Evolutionary conservation across 2,888 invertebrate genomes (phyloP).

Genomic region (Coelinius sp.): DNA sequence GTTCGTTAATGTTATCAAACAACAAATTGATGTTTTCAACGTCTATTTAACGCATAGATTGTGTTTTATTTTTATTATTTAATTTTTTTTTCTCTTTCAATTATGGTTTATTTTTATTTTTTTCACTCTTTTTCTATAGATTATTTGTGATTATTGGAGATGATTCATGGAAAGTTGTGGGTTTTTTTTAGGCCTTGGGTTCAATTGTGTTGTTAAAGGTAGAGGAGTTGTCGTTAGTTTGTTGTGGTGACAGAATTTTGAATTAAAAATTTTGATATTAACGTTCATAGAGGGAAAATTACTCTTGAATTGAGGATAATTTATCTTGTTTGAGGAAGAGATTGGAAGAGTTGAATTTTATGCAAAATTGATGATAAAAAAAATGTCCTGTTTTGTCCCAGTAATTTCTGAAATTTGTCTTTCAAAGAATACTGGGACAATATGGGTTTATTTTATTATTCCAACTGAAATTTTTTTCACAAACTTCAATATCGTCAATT

Average conservation of each 20-base stretch:
- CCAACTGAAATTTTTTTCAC: too few species aligned
- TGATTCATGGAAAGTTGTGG: constrained; percentile 6
- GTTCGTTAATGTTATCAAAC: constrained; percentile 65
- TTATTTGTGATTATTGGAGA: background rate
- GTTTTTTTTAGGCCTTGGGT: constrained; percentile 32
- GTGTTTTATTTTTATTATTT: constrained; percentile 38
- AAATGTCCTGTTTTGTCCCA: too few species aligned
- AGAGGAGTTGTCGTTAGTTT: constrained; percentile 53
- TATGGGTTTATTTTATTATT: too few species aligned
- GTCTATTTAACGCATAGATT: constrained; percentile 58
- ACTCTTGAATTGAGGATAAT: too few species aligned
- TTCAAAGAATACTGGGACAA: too few species aligned
- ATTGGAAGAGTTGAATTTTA: too few species aligned
- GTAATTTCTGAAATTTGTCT: too few species aligned
- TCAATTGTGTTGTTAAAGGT: constrained; percentile 57
- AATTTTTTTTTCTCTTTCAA: constrained; percentile 19
- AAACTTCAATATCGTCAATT: too few species aligned
- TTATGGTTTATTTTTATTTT: background rate
- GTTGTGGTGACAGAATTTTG: constrained; percentile 52
- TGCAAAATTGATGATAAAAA: too few species aligned
- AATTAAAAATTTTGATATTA: constrained; percentile 22
- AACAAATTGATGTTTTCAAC: constrained; percentile 67
- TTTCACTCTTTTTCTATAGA: constrained; percentile 16
- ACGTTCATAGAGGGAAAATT: background rate
- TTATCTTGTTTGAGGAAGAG: too few species aligned